A percentile compares a stretch with the other conserved stretches of the same genome.
phyloP scores from a whole-genome alignment of 2,113 vertebrate species.

The Aspiorhynchus laticeps region DNA sequence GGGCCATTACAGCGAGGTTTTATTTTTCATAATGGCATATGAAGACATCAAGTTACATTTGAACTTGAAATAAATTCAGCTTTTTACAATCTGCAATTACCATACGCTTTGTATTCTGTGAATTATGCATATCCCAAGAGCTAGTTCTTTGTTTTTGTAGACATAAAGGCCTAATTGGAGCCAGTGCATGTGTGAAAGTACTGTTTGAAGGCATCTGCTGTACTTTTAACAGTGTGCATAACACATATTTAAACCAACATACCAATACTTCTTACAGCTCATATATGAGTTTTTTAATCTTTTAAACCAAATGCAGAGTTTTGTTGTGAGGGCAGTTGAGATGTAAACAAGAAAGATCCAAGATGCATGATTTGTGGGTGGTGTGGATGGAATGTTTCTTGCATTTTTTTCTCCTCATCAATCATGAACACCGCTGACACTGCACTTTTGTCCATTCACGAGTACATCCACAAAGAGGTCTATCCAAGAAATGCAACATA shows the following conservation, averaged over 20 bases:
- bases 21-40: slow-evolving; percentile 11
- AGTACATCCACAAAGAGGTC: background rate
- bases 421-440: slow-evolving; percentile 33
- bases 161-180: background rate
- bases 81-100: background rate
- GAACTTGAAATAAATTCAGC: background rate
- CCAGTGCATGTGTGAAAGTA: background rate
- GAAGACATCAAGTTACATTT: background rate
- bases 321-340: background rate
- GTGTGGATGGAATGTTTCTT: background rate
- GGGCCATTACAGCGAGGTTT: background rate
- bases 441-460: slow-evolving; percentile 26
- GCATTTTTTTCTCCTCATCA: slow-evolving; percentile 20
- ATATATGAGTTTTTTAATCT: background rate
- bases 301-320: background rate
- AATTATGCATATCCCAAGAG: background rate
- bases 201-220: slow-evolving; percentile 6
- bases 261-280: background rate
- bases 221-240: slow-evolving; percentile 14
- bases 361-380: background rate
- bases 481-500: background rate
- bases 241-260: background rate
- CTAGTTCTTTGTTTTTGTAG: background rate
- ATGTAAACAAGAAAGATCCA: background rate
- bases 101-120: background rate